Base-by-base conservation (phyloP, 2,888 invertebrate genomes). In the Cephus rjabovi region DNA sequence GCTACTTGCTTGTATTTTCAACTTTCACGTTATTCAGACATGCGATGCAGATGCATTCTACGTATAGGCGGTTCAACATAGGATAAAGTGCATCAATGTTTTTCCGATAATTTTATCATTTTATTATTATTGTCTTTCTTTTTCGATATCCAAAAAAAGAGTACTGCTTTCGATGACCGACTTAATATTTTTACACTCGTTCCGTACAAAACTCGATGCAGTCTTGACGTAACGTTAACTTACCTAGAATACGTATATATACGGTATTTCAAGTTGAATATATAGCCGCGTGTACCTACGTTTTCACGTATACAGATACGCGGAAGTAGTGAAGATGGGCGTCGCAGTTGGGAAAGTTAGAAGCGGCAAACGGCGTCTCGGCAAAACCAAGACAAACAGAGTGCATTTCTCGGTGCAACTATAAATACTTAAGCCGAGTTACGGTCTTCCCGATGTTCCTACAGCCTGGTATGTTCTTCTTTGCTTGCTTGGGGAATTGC, bases 341-440 rank as follows among this genome's bases (percentile, higher is more conserved):
- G 73, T 35, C 69, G 73, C 40, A 79, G 71, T 75, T 77, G 31
- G 31, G 12, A 68, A 12, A 33, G 73, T 6, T n/a, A 71, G 33
- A 34, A n/a, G 31, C 75, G 35, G 34, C 76, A 69, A n/a, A 69
- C 79, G 73, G 69, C 33, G 23, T 70, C 75, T 75, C 35, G 76
- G 76, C 68, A 69, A 37, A 74, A 12, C 37, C 34, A 56, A 71
- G 31, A 23, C 70, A 56, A 79, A 76, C 69, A 75, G 73, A 80
- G 68, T 40, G 69, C 68, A 74, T 80, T 77, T 76, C 74, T 70
- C 69, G 75, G 74, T 78, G 80, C 77, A 75, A 77, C 73, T 80
- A 77, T 81, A 79, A 78, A 80, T 80, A 81, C 79, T 80, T 76
- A 73, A 80, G 80, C 77, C 75, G 76, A 80, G 81, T 79, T 77